Conservation (phyloP, 2,113 vertebrate species). For the Takifugu flavidus region DNA sequence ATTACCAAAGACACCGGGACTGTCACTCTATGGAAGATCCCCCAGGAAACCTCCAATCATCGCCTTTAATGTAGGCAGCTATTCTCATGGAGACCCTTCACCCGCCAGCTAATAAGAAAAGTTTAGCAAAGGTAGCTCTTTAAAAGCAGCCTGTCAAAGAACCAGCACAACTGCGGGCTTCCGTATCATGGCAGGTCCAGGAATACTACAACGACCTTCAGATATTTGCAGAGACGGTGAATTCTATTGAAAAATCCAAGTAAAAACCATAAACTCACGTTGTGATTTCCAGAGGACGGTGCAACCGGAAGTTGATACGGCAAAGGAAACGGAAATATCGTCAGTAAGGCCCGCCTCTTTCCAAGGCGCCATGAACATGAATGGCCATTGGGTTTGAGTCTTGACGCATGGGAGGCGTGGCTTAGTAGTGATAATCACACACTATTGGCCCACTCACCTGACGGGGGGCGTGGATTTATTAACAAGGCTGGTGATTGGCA, state of each 20-base stretch:
- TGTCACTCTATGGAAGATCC: not conserved
- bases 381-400: conserved; percentile 21
- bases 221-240: not conserved
- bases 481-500: conserved; percentile 25
- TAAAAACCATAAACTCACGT: conserved; percentile 57
- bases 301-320: conserved; percentile 47
- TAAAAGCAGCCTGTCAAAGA: not conserved
- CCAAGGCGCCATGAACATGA: conserved; percentile 2
- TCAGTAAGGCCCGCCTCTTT: conserved; percentile 12
- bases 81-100: conserved; percentile 2
- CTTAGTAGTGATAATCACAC: not conserved
- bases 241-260: not conserved
- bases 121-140: conserved; percentile 31
- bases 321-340: conserved; percentile 20
- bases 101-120: not conserved
- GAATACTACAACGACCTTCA: not conserved
- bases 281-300: conserved; percentile 62
- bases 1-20: not conserved
- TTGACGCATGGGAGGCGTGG: not conserved
- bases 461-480: not conserved
- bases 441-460: conserved; percentile 17
- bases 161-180: no score
- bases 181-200: no score
- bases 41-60: no score
- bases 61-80: not conserved